Evolutionary conservation across 2,888 invertebrate species (phyloP), one percentile per base, ranked within the genome.

Genomic region (Therioaphis trifolii): DNA sequence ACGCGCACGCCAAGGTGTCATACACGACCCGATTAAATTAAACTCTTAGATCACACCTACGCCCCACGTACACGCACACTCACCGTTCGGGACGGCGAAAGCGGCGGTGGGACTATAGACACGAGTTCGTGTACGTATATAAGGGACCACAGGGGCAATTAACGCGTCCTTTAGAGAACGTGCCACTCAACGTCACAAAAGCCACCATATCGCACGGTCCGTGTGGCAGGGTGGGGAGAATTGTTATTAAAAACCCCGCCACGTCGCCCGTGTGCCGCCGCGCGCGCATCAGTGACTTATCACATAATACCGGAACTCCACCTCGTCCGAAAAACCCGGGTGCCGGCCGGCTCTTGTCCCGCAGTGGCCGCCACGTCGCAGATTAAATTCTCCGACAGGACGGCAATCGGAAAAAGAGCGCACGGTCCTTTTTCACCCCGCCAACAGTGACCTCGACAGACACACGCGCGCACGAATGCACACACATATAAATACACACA

Each of bases 161-260:
- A 69, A 68, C 35, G 40, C 66, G 21, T 52, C 12, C 24, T 29
- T 15, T n/a, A 11, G 49, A 77, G 29, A 35, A 49, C 29, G 77
- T 49, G 66, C 63, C 49, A 21, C 35, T 66, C 75, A 61, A 61
- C 40, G 27, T 58, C 29, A 24, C 11, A 35, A 77, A 29, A 77
- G 21, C 18, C 21, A n/a, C 66, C 9, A 46, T 9, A 2, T 24
- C n/a, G 27, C n/a, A 14, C 9, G 74, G 11, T 9, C 0, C 4
- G 21, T 40, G 12, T 7, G 29, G 3, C 9, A 27, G 5, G 4
- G 9, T 0, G 9, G 15, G 15, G 35, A n/a, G n/a, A n/a, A 14
- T 46, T 21, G 29, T 35, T 49, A 77, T 63, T 29, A 46, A 76
- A 61, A 61, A 63, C 66, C 15, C 66, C 21, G 5, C 21, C n/a